Evolutionary conservation across 2,113 vertebrate genomes (phyloP), one percentile per base, ranked within the genome.

Genomic region (Numida meleagris): DNA sequence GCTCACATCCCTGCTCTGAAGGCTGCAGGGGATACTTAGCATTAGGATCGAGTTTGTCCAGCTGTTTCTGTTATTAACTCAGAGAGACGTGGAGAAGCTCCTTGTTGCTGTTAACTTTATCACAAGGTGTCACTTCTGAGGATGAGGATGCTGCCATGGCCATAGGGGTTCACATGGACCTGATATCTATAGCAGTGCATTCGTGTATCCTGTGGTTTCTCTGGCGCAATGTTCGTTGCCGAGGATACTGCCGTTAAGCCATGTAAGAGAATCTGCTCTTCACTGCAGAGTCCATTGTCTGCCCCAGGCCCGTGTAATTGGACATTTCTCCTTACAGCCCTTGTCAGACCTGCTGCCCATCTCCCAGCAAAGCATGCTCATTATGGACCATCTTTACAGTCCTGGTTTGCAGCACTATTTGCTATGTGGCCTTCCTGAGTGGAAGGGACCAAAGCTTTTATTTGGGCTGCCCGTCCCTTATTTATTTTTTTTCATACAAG

Each of bases 191-290:
- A 90, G 93, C 91, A 95, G 91, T 82, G 4, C 88, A 2, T 80
- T 82, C 90, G 82, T 96, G 42, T 93, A 91, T 91, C 90, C 96
- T 94, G 82, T 86, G 73, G 61, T 79, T 86, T 81, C 67, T 17
- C 72, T 81, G 21, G 59, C 83, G 90, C 88, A 83, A 58, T 0
- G 4, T 46, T 78, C 0, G 79, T 95, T 95, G 91, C 96, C 95
- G 94, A 91, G 95, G 94, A 77, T 93, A 95, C 91, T 62, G 89
- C 18, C 65, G 78, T 67, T 95, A 83, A 88, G 93, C 89, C 76
- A 74, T 74, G 61, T 66, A 83, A 89, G 79, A 91, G 74, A 95
- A 95, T 89, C 75, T 82, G 83, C 81, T 66, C 66, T 61, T 91
- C 86, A 17, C 75, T 77, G 65, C 13, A 3, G 12, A 45, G 63